Evolutionary conservation across 2,888 invertebrate genomes (phyloP).

Genomic region (Agrochola circellaris): DNA sequence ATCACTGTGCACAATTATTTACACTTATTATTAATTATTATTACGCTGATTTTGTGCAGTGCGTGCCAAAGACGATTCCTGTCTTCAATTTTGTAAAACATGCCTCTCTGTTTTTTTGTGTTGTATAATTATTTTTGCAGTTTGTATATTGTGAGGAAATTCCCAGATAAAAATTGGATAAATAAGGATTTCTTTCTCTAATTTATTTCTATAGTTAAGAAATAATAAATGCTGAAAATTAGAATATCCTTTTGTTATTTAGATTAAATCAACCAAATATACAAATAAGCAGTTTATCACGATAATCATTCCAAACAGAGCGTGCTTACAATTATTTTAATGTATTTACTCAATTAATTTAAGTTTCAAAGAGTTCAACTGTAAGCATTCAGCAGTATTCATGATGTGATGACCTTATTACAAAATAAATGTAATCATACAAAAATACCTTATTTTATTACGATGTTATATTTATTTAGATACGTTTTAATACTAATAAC

Average conservation of each 20-base stretch:
- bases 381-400: constrained; percentile 69
- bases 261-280: constrained; percentile 20
- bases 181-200: too few species aligned
- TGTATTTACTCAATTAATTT: constrained; percentile 50
- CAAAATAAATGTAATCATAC: constrained; percentile 55
- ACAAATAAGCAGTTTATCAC: constrained; percentile 10
- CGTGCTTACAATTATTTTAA: constrained; percentile 22
- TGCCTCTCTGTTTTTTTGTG: constrained; percentile 15
- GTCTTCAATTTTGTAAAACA: constrained; percentile 26
- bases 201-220: neutral
- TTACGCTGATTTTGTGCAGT: constrained; percentile 16
- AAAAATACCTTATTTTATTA: constrained; percentile 67
- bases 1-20: constrained; percentile 26
- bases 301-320: constrained; percentile 61
- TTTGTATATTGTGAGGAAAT: neutral
- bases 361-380: constrained; percentile 63
- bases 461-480: constrained; percentile 63
- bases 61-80: constrained; percentile 45
- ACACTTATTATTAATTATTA: constrained; percentile 11
- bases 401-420: constrained; percentile 67
- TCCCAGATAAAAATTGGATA: too few species aligned
- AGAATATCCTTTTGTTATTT: neutral
- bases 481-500: constrained; percentile 27
- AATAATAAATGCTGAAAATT: too few species aligned
- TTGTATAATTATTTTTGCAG: neutral